phyloP scores from a whole-genome alignment of 2,888 invertebrate species.

The Protonemura montana region DNA sequence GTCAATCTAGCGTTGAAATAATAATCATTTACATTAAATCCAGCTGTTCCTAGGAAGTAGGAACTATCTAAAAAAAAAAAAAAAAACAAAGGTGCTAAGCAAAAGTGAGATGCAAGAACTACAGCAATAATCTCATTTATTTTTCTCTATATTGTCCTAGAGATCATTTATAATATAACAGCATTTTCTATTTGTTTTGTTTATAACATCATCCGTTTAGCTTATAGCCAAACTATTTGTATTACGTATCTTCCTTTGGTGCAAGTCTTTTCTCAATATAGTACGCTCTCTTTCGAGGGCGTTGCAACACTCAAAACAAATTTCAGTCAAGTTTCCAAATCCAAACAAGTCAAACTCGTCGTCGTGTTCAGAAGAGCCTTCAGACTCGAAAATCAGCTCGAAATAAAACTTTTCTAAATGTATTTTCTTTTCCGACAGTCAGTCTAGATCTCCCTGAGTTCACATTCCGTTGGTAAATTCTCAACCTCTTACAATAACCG shows the following conservation, averaged over 20 bases:
- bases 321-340: not conserved
- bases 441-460: slow-evolving; percentile 45
- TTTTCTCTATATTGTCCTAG: not conserved
- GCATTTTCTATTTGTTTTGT: not conserved
- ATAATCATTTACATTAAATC: not conserved
- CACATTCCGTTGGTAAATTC: slow-evolving; percentile 30
- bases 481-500: not conserved
- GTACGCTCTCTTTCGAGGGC: not conserved
- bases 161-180: slow-evolving; percentile 1
- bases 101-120: not conserved
- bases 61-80: not conserved
- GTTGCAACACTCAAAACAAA: not conserved
- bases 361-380: not conserved
- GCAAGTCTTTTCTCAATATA: not conserved
- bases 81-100: not conserved
- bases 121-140: not conserved
- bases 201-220: not conserved
- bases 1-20: not conserved
- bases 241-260: not conserved
- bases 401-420: slow-evolving; percentile 1
- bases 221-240: not conserved
- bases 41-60: not conserved
- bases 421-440: slow-evolving; percentile 31
- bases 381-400: not conserved
- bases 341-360: not conserved